These are phyloP conservation scores for Gadopsis marmoratus DNA, from an alignment of 2,797 vertebrate species.

Conservation along the genomic window DNA sequence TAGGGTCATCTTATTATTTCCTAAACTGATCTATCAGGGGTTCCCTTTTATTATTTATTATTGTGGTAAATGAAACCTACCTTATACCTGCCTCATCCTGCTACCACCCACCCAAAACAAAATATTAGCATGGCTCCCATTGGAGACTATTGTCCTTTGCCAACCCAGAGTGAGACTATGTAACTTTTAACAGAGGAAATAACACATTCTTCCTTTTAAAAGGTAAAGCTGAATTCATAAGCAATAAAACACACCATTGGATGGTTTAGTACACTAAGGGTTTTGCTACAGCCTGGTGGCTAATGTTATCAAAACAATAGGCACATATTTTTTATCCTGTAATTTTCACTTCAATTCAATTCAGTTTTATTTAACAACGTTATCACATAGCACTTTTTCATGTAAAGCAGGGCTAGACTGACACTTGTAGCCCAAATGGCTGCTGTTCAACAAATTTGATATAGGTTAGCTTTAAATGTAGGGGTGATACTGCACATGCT, in stretches of 20 bases:
- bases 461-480: not conserved
- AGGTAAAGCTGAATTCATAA: too few relatives aligned
- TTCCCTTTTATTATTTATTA: too few relatives aligned
- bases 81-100: not conserved
- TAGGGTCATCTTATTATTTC: not conserved
- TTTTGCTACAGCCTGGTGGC: not conserved
- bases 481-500: not conserved
- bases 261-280: not conserved
- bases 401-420: too few relatives aligned
- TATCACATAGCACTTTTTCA: too few relatives aligned
- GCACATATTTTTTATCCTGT: not conserved
- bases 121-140: not conserved
- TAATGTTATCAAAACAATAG: not conserved
- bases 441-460: not conserved
- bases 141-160: too few relatives aligned
- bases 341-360: too few relatives aligned
- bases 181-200: not conserved
- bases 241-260: not conserved
- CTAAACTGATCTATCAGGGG: not conserved
- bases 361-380: too few relatives aligned
- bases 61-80: not conserved
- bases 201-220: not conserved
- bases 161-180: too few relatives aligned
- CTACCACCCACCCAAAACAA: not conserved
- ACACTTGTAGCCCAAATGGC: not conserved